phyloP scores from a whole-genome alignment of 2,888 invertebrate species.

The Rhogogaster chlorosoma region DNA sequence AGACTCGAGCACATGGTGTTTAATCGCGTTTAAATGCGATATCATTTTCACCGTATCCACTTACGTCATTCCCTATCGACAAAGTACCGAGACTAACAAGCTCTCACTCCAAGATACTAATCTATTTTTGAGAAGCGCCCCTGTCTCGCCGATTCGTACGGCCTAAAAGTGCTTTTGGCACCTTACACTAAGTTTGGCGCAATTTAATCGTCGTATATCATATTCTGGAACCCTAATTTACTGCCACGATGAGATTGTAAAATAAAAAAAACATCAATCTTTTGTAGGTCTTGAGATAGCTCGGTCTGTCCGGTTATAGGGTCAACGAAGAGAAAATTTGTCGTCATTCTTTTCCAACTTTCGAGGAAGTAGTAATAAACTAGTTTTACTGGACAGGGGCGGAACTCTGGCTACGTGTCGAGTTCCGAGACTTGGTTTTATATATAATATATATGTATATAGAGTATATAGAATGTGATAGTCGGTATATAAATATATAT shows the following conservation, averaged over 20 bases:
- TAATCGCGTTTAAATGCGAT: conserved; percentile 31
- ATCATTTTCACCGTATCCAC: neutral
- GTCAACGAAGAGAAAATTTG: conserved; percentile 38
- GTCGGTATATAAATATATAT: neutral
- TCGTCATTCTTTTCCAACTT: conserved; percentile 46
- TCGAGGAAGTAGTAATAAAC: conserved; percentile 43
- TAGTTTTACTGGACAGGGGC: conserved; percentile 42
- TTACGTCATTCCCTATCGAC: neutral
- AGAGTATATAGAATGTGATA: conserved; percentile 4
- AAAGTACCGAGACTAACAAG: conserved; percentile 9
- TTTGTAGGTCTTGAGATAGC: conserved; percentile 27
- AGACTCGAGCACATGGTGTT: neutral
- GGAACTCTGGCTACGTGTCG: conserved; percentile 40
- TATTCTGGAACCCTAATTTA: conserved; percentile 7
- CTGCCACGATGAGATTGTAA: neutral
- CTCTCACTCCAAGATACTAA: conserved; percentile 12
- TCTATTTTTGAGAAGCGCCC: conserved; percentile 24
- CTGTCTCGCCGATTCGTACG: neutral
- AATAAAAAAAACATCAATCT: conserved; percentile 25
- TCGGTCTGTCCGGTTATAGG: conserved; percentile 19
- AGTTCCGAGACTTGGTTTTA: conserved; percentile 20
- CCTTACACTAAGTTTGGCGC: neutral
- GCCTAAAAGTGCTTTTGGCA: neutral
- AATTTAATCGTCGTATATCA: neutral
- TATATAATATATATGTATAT: neutral